Percentiles rank a stretch among this genome's conserved stretches.
Evolutionary conservation across 2,113 vertebrate genomes (phyloP).

Genomic region (Vidua chalybeata): DNA sequence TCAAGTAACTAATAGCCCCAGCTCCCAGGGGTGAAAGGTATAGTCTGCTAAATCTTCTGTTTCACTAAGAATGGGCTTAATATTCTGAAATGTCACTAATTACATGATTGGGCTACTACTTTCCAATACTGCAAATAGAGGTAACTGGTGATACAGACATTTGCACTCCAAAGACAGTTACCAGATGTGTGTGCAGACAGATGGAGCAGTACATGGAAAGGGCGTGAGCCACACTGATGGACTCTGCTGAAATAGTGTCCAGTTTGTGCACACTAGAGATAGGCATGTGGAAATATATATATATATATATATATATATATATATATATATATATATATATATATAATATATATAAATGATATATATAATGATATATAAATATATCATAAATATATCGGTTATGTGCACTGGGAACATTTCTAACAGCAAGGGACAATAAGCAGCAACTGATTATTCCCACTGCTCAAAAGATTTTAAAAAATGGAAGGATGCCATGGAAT

Average conservation of each 20-base stretch:
- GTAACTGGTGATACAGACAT: neutral
- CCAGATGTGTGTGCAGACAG: neutral
- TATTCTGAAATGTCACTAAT: neutral
- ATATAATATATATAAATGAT: too few species aligned
- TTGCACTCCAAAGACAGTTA: neutral
- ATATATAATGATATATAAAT: too few species aligned
- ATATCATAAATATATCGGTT: neutral
- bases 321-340: too few species aligned
- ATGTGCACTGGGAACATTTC: neutral
- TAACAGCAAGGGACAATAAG: neutral
- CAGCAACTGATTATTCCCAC: neutral
- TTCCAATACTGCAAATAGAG: neutral
- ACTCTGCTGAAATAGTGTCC: neutral
- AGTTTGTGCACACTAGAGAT: neutral
- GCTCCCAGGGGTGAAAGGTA: neutral
- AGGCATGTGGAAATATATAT: neutral
- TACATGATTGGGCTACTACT: neutral
- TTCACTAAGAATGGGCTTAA: neutral
- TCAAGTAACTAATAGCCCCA: neutral
- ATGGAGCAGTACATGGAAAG: neutral
- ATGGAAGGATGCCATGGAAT: neutral
- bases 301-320: too few species aligned
- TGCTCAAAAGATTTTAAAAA: neutral
- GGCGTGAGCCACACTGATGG: neutral
- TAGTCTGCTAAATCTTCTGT: neutral